phyloP scores from a whole-genome alignment of 1,140 invertebrate species.

The Neuroterus valhalla region DNA sequence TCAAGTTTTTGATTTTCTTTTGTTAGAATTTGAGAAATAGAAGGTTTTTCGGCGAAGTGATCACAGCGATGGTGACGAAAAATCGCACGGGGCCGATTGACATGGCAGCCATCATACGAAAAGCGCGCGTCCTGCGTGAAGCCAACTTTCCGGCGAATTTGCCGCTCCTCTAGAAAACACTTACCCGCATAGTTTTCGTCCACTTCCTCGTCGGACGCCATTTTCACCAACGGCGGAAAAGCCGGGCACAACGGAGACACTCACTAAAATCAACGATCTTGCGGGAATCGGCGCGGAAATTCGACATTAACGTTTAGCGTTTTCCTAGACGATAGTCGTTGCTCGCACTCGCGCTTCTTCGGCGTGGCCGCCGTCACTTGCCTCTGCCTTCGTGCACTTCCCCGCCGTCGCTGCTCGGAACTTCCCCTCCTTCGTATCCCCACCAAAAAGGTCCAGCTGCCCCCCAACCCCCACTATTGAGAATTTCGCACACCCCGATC shows the following conservation, averaged over 20 bases:
- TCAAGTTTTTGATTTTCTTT: background rate
- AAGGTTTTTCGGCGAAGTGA: no score
- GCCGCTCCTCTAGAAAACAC: conserved; percentile 53
- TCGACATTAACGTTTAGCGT: conserved; percentile 52
- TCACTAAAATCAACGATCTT: conserved; percentile 50
- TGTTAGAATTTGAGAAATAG: no score
- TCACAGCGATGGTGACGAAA: conserved; percentile 26
- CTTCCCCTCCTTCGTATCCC: conserved; percentile 13
- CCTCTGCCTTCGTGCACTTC: conserved; percentile 33
- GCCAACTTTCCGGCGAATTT: conserved; percentile 43
- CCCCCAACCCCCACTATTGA: conserved; percentile 1
- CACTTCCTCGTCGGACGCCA: conserved; percentile 87
- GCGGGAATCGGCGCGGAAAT: conserved; percentile 71
- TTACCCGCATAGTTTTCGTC: conserved; percentile 87
- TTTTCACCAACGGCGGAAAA: conserved; percentile 58
- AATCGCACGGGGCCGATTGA: conserved; percentile 57
- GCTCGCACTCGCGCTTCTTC: conserved; percentile 33
- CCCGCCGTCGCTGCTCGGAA: conserved; percentile 34
- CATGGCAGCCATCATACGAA: conserved; percentile 70
- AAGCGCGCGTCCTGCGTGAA: conserved; percentile 69
- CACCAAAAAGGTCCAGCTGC: background rate
- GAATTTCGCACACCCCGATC: conserved; percentile 20
- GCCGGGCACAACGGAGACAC: conserved; percentile 31
- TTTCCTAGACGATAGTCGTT: conserved; percentile 8
- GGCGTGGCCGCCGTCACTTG: conserved; percentile 25